phyloP scores from a whole-genome alignment of 1,140 invertebrate genomes.

The Drosophila equinoxialis region DNA sequence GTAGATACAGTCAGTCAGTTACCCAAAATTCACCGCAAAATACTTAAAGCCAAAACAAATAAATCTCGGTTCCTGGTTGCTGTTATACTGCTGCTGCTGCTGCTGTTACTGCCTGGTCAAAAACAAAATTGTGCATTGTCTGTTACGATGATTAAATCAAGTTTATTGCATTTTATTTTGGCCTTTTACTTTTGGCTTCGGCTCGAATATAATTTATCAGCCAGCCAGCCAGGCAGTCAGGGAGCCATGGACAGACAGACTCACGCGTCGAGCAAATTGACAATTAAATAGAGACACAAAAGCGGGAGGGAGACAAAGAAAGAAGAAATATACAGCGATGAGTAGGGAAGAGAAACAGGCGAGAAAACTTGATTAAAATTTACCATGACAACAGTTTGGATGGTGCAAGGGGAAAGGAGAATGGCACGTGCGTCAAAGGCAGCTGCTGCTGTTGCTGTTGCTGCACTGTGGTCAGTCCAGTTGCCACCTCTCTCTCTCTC shows the following conservation, averaged over 20 bases:
- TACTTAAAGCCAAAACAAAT: background rate
- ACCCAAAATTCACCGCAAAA: constrained; percentile 11
- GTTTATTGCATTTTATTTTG: constrained; percentile 55
- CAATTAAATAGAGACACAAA: constrained; percentile 74
- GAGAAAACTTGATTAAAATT: constrained; percentile 80
- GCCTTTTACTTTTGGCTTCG: constrained; percentile 52
- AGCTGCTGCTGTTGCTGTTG: constrained; percentile 53
- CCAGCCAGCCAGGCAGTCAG: constrained; percentile 44
- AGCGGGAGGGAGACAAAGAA: background rate
- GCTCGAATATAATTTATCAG: constrained; percentile 70
- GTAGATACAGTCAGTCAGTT: background rate
- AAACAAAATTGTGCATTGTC: constrained; percentile 17
- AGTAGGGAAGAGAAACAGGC: constrained; percentile 39
- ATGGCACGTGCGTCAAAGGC: constrained; percentile 69
- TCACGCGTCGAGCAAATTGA: constrained; percentile 72
- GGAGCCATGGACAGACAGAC: constrained; percentile 41
- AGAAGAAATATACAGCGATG: background rate
- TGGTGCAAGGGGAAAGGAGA: constrained; percentile 10
- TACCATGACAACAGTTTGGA: constrained; percentile 53
- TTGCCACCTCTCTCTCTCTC: background rate
- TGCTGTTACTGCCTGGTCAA: background rate
- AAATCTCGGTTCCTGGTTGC: constrained; percentile 10
- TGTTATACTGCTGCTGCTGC: background rate
- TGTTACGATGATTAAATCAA: constrained; percentile 34
- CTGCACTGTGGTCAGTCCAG: constrained; percentile 51